Evolutionary conservation across 1,140 invertebrate species (phyloP).

Genomic region (Lepidurus packardi): DNA sequence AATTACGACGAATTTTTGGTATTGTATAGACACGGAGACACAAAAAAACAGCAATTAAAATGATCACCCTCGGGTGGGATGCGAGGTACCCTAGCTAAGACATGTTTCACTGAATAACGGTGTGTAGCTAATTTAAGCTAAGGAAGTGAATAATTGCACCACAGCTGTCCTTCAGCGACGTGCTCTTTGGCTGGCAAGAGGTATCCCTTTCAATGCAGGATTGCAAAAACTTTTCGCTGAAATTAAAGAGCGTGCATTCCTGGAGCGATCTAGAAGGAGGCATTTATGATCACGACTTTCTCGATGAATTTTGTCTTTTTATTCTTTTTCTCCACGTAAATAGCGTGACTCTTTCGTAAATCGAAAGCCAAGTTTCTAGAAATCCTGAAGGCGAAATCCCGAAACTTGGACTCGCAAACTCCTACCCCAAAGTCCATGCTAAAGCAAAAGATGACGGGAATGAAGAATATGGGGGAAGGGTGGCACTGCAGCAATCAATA

Average conservation of each 20-base stretch:
- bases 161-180: not conserved
- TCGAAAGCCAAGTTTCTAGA: not conserved
- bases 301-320: not conserved
- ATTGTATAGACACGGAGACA: too few species aligned
- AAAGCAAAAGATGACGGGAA: not conserved
- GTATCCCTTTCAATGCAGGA: not conserved
- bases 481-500: not conserved
- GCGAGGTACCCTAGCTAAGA: too few species aligned
- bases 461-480: not conserved
- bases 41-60: too few species aligned
- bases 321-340: not conserved
- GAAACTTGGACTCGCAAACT: not conserved
- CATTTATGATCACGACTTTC: too few species aligned
- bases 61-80: too few species aligned
- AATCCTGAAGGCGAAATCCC: not conserved
- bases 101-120: too few species aligned
- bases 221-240: not conserved
- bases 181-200: not conserved
- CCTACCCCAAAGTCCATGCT: not conserved
- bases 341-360: slow-evolving; percentile 9
- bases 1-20: too few species aligned
- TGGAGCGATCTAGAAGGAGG: too few species aligned
- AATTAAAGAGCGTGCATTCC: not conserved
- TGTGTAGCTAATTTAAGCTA: not conserved
- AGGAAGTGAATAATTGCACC: not conserved